Evolutionary conservation across 35 echinoderm and acorn worm species (phyloP).

Genomic region (Diadema setosum): DNA sequence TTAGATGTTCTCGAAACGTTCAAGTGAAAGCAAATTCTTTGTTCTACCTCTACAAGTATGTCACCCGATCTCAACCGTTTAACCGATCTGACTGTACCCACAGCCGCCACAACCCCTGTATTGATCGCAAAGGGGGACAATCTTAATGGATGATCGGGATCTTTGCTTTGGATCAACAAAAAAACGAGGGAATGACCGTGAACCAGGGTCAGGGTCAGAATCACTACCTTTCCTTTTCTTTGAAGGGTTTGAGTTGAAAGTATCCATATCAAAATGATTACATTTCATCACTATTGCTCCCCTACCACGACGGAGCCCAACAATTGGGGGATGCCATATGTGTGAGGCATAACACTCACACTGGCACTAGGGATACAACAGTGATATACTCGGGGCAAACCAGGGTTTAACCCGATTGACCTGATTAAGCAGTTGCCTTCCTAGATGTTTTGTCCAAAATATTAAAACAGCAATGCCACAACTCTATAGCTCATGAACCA

Average conservation of each 20-base stretch:
- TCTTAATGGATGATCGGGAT: neutral
- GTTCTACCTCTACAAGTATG: neutral
- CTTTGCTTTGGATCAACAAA: neutral
- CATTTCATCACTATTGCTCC: neutral
- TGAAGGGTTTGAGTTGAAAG: neutral
- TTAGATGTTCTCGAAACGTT: neutral
- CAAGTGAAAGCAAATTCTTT: neutral
- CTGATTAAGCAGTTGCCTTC: neutral
- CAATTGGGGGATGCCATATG: no score
- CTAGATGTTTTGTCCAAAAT: neutral
- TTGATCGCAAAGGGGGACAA: neutral
- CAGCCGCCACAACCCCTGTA: neutral
- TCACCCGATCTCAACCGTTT: neutral
- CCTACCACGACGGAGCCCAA: no score
- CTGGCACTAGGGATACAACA: neutral
- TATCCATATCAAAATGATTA: neutral
- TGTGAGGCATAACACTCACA: neutral
- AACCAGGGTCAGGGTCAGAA: neutral
- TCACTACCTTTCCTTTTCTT: neutral
- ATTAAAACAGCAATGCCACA: neutral
- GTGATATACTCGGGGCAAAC: neutral
- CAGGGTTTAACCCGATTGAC: neutral
- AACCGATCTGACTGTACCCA: neutral
- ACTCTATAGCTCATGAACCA: neutral
- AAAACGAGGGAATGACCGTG: neutral